Base-by-base conservation (phyloP, 2,113 vertebrate genomes). In the Rhinogobius similis region DNA sequence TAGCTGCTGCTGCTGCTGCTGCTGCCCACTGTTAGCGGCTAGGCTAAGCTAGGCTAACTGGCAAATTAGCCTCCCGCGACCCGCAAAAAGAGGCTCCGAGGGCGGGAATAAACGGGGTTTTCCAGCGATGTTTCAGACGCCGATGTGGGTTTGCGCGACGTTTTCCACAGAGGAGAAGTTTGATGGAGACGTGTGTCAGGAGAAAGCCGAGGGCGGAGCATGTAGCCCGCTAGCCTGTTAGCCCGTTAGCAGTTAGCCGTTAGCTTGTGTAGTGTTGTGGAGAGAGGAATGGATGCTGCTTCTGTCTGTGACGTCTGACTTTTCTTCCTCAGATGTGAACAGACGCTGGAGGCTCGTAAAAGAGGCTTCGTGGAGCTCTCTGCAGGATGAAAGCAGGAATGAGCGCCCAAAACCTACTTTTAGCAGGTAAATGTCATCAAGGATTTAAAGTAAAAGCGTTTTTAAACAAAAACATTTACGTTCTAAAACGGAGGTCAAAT, bases 1-100 rank as follows among this genome's bases (percentile, higher is more conserved):
- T 96, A 90, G 87, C 89, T 83, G 83, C 87, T 82, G 87, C 32
- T 84, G 87, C 89, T 83, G 83, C 87, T 82, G 87, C 32, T 84
- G 84, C 87, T 82, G 87, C 88, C 84, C 70, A 86, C 73, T 65
- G 85, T 79, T 77, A 82, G 78, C 83, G 74, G 85, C 85, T 79
- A 85, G 84, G 82, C 81, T n/a, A 48, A 81, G 87, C 86, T 87
- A 52, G 65, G 82, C 86, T 83, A 68, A 80, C 87, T 83, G 72
- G 86, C 68, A 38, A 69, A 78, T 55, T 32, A 26, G 52, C 52
- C 81, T 56, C 70, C 70, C 63, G 71, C 39, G 46, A 67, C 64
- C 14, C 36, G 69, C 75, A 43, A 65, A 66, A 52, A 43, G 62
- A 70, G 72, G 78, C 78, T 70, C 48, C 64, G 32, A 1, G 24